Evolutionary conservation across 2,797 vertebrate species (phyloP), one percentile per base, ranked within the genome.

Genomic region (Brachymystax lenok): DNA sequence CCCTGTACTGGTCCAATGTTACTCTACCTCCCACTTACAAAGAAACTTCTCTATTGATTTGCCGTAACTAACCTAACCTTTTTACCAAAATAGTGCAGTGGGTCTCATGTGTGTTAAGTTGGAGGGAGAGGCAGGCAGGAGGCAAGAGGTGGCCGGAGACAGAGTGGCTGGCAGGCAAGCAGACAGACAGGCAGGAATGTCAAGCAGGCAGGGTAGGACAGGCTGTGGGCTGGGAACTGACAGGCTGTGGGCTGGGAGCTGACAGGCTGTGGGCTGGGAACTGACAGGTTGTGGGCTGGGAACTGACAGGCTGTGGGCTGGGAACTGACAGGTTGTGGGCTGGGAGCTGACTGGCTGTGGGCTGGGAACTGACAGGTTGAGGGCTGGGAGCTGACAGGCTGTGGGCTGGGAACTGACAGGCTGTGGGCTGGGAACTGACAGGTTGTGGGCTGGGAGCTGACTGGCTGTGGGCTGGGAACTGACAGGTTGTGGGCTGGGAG

Each of bases 21-120:
- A 67, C 33, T 28, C 64, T 27, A 66, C 27, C 4, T 83, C 59
- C 33, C 72, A 59, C 17, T 8, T 61, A 79, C 72, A 74, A 75
- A 80, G 77, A 35, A 86, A 81, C 86, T 73, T n/a, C 85, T 81
- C 69, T 75, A 89, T 88, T 87, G 88, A 92, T 92, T 92, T 91
- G 76, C 85, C 87, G 79, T 88, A 88, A 80, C 84, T 86, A 88
- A 81, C 84, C 84, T 86, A 88, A 81, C 84, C 85, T 86, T 88
- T 87, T 67, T 84, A 90, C 86, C 77, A 85, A 85, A 91, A 91
- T 91, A 91, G 88, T 80, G 67, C 79, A 56, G 74, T 74, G 74
- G 51, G 66, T 76, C 83, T 61, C 67, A 85, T 82, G 88, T 78
- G 80, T 71, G 71, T 79, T 71, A 83, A 82, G 81, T 77, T 80